Conservation (phyloP, 2,797 vertebrate species). For the Schizopygopsis malacanthus region DNA sequence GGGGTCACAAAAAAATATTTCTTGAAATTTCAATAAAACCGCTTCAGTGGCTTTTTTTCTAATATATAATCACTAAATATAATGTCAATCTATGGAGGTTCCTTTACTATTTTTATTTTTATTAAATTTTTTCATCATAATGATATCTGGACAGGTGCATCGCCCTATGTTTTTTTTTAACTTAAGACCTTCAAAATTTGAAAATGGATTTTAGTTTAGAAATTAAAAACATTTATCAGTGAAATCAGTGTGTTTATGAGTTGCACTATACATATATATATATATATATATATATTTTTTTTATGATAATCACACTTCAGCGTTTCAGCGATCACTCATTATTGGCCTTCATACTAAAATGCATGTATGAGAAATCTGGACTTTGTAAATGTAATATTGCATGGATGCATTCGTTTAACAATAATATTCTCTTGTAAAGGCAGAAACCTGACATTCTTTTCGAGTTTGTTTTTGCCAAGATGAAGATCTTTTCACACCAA, state of each 20-base stretch:
- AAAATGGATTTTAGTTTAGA: neutral
- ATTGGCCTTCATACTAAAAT: neutral
- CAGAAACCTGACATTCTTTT: neutral
- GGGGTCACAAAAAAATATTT: neutral
- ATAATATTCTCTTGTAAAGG: neutral
- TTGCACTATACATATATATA: no score
- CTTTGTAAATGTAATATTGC: neutral
- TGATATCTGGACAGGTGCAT: neutral
- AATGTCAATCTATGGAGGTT: neutral
- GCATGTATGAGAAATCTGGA: neutral
- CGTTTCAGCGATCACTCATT: neutral
- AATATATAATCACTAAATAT: neutral
- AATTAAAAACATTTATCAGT: neutral
- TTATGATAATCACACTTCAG: neutral
- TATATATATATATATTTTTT: neutral
- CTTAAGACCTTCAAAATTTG: neutral
- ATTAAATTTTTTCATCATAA: neutral
- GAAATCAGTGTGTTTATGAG: no score
- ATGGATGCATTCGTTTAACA: neutral
- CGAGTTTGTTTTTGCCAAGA: neutral
- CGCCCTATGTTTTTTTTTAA: no score
- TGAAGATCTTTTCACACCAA: slow-evolving; percentile 3
- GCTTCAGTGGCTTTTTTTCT: neutral
- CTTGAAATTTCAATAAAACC: neutral
- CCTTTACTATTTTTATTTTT: neutral